These are phyloP conservation scores for Tonatia bakeri DNA, from an alignment of 2,113 vertebrate genomes.

Conservation along the genomic window DNA sequence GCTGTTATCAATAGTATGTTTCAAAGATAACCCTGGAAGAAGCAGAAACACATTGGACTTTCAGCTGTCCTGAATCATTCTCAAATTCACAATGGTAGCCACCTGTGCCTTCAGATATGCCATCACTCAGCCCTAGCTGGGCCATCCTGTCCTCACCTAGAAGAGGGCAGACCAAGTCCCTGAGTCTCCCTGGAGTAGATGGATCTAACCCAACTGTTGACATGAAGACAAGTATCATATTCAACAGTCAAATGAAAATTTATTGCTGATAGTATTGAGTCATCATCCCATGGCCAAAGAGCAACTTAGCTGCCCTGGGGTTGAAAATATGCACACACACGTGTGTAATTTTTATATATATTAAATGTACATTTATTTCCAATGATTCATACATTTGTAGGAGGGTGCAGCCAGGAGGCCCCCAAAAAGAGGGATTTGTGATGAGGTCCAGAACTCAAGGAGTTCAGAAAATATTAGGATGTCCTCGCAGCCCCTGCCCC, in stretches of 20 bases:
- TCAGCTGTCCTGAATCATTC: background rate
- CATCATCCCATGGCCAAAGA: background rate
- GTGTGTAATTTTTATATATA: background rate
- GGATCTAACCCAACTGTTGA: background rate
- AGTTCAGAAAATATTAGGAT: too few species aligned
- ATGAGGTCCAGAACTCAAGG: too few species aligned
- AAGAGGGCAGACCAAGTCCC: background rate
- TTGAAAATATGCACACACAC: background rate
- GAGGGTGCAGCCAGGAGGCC: too few species aligned
- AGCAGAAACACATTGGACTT: background rate
- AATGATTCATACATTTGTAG: background rate
- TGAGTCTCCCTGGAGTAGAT: background rate
- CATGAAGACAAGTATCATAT: background rate
- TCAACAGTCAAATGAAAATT: background rate
- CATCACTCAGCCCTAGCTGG: background rate
- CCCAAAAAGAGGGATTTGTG: too few species aligned
- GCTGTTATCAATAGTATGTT: background rate
- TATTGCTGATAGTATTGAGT: background rate
- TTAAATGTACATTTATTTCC: background rate
- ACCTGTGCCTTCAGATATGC: background rate
- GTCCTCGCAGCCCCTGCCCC: too few species aligned
- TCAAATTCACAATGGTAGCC: background rate
- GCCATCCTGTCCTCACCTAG: background rate
- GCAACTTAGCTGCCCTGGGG: background rate
- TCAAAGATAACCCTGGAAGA: background rate